Evolutionary conservation across 2,888 invertebrate species (phyloP), one percentile per base, ranked within the genome.

Genomic region (Elmis aenea): DNA sequence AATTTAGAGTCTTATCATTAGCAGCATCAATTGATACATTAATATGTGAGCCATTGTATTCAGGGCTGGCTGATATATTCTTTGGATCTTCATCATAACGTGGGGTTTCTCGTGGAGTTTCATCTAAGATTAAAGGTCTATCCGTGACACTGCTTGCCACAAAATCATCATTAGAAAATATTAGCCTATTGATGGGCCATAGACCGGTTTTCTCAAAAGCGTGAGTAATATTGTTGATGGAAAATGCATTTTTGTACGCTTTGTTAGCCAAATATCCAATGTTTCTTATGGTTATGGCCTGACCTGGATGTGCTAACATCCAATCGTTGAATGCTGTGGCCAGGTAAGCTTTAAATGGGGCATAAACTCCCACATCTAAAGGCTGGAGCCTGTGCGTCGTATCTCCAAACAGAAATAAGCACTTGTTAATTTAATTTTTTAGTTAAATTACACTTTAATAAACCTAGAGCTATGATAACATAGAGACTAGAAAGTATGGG

Each of bases 301-400:
- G 35, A 24, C 27, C 32, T 20, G 27, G 35, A 26, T 42, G 27
- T 18, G 22, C 26, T 16, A 34, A 26, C 33, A 38, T 30, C 42
- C 33, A n/a, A n/a, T 37, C 32, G 21, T 40, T 36, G 12, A 37
- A 37, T 11, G 36, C 32, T 13, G 28, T 41, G 15, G 41, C 32
- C n/a, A 37, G n/a, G 18, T 28, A 22, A 15, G 37, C 14, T 27
- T 41, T 41, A 28, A 41, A 41, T 9, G 41, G 32, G 9, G n/a
- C 33, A 31, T 44, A 40, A 20, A 42, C 23, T 6, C 44, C 38
- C 6, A 48, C 41, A 28, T 46, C 38, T 13, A 48, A 35, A 25
- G 38, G 40, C 28, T 44, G 44, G 3, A 37, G 14, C 10, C 33
- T 21, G 26, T 35, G 39, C 5, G 32, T 26, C 20, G 42, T 22